Evolutionary conservation across 1,140 invertebrate genomes (phyloP).

Genomic region (Berghia stephanieae): DNA sequence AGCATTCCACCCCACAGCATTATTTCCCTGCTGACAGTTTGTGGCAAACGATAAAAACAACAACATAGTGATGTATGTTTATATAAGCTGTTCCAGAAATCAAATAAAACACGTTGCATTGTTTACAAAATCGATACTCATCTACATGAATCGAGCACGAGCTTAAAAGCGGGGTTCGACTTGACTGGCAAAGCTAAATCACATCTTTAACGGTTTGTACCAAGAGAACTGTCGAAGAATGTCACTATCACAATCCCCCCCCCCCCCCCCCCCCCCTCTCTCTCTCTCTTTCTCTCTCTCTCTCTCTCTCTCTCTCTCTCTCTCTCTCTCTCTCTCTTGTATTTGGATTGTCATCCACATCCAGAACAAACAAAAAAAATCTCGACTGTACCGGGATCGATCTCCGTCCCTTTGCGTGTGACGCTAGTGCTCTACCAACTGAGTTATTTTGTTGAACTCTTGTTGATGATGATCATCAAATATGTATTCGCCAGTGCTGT

Average conservation of each 20-base stretch:
- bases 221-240: background rate
- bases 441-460: background rate
- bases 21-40: background rate
- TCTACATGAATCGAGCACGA: background rate
- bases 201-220: background rate
- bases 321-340: no score
- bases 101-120: no score
- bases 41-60: background rate
- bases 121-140: background rate
- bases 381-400: no score
- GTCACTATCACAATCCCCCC: background rate
- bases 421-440: no score
- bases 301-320: no score
- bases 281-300: background rate
- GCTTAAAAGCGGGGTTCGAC: conserved; percentile 1
- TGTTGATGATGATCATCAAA: background rate
- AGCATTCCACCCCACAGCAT: background rate
- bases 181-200: background rate
- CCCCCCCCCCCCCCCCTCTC: background rate
- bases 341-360: conserved; percentile 5
- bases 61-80: background rate
- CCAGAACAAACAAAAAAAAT: no score
- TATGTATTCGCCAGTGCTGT: background rate
- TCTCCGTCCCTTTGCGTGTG: no score
- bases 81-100: background rate